Conservation (phyloP, 2,113 vertebrate genomes). For the Dicaeum eximium region DNA sequence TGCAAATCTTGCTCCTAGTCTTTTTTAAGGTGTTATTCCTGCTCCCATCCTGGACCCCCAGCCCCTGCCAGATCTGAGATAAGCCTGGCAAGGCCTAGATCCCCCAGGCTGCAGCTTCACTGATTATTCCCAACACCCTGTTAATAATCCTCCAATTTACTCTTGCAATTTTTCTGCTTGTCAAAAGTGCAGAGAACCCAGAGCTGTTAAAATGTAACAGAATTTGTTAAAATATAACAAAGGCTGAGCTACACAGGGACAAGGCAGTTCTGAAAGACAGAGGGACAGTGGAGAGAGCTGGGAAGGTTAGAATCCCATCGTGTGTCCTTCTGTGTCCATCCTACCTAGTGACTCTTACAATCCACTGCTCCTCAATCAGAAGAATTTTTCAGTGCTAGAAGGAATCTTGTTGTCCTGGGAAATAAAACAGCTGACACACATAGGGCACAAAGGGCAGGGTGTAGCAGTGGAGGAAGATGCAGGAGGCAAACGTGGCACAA, state of each 20-base stretch:
- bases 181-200: background rate
- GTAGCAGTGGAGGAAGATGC: background rate
- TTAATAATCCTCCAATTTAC: background rate
- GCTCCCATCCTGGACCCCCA: background rate
- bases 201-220: background rate
- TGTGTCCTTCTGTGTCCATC: background rate
- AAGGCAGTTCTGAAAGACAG: fast-evolving
- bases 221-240: background rate
- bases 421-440: background rate
- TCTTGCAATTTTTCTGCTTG: background rate
- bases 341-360: background rate
- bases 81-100: background rate
- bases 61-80: fast-evolving
- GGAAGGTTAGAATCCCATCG: background rate
- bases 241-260: background rate
- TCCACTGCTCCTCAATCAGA: background rate
- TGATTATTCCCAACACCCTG: background rate
- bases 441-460: background rate
- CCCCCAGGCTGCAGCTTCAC: background rate
- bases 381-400: background rate
- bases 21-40: background rate
- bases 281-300: fast-evolving
- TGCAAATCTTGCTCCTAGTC: background rate
- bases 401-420: background rate
- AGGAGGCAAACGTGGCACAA: background rate